Evolutionary conservation across 2,888 invertebrate species (phyloP).

Genomic region (Lordiphosa fenestrarum): DNA sequence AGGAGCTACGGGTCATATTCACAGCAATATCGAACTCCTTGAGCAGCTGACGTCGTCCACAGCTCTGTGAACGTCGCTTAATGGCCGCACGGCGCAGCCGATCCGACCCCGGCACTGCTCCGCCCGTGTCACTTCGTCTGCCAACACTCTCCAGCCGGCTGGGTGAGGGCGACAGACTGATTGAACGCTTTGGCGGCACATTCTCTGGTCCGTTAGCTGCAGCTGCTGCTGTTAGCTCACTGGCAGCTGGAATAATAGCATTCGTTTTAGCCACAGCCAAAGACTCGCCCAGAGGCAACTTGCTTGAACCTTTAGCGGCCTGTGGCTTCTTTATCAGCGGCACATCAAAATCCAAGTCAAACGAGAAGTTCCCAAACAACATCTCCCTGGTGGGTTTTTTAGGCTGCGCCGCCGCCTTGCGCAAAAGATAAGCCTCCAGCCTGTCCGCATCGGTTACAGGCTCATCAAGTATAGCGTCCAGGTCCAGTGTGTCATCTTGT

Average conservation of each 20-base stretch:
- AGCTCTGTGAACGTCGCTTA: conserved; percentile 49
- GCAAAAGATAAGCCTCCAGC: conserved; percentile 35
- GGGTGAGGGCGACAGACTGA: conserved; percentile 3
- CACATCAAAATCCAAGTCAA: conserved; percentile 56
- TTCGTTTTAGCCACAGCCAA: background rate
- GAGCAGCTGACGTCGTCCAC: conserved; percentile 47
- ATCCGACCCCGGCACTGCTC: conserved; percentile 46
- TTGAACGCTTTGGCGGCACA: too few relatives aligned
- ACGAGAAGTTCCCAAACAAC: conserved; percentile 35
- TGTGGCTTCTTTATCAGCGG: conserved; percentile 6
- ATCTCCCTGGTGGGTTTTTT: background rate
- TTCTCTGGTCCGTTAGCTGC: background rate
- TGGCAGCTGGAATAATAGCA: background rate
- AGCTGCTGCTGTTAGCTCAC: background rate
- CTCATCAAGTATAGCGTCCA: conserved; percentile 45
- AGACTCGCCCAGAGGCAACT: conserved; percentile 12
- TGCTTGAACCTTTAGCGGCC: background rate
- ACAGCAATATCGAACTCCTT: conserved; percentile 46
- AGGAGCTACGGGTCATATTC: conserved; percentile 7
- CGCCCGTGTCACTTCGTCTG: conserved; percentile 25
- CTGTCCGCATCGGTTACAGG: conserved; percentile 34
- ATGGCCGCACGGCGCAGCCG: conserved; percentile 57
- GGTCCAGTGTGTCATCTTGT: too few relatives aligned
- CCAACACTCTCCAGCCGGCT: conserved; percentile 8
- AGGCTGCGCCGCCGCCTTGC: conserved; percentile 33